A percentile compares a stretch with the other conserved stretches of the same genome.
Conservation (phyloP, 2,797 vertebrate genomes). For the Hemibagrus guttatus region DNA sequence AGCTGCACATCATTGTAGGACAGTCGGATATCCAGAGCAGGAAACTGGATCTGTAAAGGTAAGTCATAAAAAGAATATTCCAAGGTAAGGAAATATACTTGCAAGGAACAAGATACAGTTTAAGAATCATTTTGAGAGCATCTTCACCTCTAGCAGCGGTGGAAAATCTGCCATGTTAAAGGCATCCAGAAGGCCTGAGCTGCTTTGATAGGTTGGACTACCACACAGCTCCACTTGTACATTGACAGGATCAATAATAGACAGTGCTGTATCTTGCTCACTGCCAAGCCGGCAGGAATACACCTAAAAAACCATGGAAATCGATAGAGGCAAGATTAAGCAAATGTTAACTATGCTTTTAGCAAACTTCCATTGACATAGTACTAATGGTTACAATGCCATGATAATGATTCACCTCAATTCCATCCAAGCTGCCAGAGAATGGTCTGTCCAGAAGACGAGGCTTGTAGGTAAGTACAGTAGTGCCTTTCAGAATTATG, state of each 20-base stretch:
- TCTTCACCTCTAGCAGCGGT: slow-evolving; percentile 89
- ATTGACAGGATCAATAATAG: slow-evolving; percentile 95
- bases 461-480: slow-evolving; percentile 96
- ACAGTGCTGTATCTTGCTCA: slow-evolving; percentile 93
- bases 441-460: slow-evolving; percentile 90
- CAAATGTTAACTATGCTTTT: not conserved
- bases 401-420: slow-evolving; percentile 81
- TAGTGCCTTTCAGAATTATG: slow-evolving; percentile 94
- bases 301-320: slow-evolving; percentile 73
- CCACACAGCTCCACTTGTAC: slow-evolving; percentile 93
- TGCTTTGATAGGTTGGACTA: slow-evolving; percentile 89
- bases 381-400: too few relatives aligned
- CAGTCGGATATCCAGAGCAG: slow-evolving; percentile 90
- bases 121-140: not conserved
- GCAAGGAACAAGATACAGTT: not conserved
- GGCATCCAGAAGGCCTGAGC: slow-evolving; percentile 91
- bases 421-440: slow-evolving; percentile 90
- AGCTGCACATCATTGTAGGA: slow-evolving; percentile 98
- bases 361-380: not conserved
- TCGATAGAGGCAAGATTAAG: not conserved
- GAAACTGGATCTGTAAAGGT: slow-evolving; percentile 87
- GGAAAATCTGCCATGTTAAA: slow-evolving; percentile 96
- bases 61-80: not conserved
- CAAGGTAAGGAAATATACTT: not conserved
- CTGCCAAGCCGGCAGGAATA: slow-evolving; percentile 94